phyloP scores from a whole-genome alignment of 2,797 vertebrate species.

The Gallirallus australis region DNA sequence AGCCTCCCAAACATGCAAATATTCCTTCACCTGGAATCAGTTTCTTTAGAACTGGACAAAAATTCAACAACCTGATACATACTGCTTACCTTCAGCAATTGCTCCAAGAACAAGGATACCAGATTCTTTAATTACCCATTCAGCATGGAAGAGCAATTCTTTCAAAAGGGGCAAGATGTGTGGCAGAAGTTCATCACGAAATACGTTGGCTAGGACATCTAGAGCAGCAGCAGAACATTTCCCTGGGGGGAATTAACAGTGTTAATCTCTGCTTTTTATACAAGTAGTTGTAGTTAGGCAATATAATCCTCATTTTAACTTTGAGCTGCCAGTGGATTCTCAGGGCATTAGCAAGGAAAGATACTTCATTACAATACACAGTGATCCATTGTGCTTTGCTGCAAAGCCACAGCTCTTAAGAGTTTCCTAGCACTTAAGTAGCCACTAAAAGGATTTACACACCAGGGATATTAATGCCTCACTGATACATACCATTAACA shows the following conservation, averaged over 20 bases:
- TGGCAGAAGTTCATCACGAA: slow-evolving; percentile 92
- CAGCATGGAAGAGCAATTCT: slow-evolving; percentile 93
- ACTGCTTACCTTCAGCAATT: slow-evolving; percentile 90
- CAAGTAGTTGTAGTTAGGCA: background rate
- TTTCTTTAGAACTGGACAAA: background rate
- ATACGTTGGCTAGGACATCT: slow-evolving; percentile 94
- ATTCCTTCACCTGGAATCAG: too few relatives aligned
- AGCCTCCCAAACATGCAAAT: background rate
- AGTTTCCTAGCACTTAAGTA: background rate
- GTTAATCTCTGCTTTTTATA: background rate
- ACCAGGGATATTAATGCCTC: background rate
- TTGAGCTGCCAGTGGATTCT: too few relatives aligned
- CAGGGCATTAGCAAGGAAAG: too few relatives aligned
- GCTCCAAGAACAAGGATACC: slow-evolving; percentile 96
- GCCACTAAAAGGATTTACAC: background rate
- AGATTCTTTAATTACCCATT: slow-evolving; percentile 97
- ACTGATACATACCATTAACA: background rate
- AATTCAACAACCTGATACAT: background rate
- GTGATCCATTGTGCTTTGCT: too few relatives aligned
- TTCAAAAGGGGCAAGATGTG: slow-evolving; percentile 94
- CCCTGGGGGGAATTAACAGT: slow-evolving; percentile 77
- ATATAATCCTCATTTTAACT: too few relatives aligned
- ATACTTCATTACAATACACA: too few relatives aligned
- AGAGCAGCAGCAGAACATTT: slow-evolving; percentile 96
- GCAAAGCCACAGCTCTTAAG: background rate